A percentile compares a stretch with the other conserved stretches of the same genome.
Evolutionary conservation across 2,113 vertebrate genomes (phyloP).

Genomic region (Zootoca vivipara): DNA sequence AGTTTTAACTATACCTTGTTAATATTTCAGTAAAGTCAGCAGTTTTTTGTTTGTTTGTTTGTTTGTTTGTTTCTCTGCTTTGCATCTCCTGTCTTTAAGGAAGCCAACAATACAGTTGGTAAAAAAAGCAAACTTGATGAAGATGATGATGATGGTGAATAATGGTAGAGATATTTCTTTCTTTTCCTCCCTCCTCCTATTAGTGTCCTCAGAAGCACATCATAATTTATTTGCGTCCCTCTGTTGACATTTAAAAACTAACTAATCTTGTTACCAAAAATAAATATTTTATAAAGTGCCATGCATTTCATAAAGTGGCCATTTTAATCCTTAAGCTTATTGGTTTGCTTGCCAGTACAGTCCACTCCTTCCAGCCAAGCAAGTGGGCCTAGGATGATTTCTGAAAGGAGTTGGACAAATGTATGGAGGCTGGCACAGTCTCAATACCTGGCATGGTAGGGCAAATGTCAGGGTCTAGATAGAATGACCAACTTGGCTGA

Average conservation of each 20-base stretch:
- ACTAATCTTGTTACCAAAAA: slow-evolving; percentile 47
- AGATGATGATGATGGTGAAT: too few relatives aligned
- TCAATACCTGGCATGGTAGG: too few relatives aligned
- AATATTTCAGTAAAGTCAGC: slow-evolving; percentile 78
- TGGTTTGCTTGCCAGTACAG: not conserved
- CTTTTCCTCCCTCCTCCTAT: not conserved
- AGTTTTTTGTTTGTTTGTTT: slow-evolving; percentile 46
- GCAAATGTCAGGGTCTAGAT: not conserved
- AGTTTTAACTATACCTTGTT: slow-evolving; percentile 71
- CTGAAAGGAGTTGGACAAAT: not conserved
- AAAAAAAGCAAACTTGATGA: slow-evolving; percentile 27
- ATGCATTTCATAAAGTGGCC: not conserved
- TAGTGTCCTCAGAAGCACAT: slow-evolving; percentile 31
- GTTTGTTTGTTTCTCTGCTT: not conserved
- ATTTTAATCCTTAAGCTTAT: not conserved
- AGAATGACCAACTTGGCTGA: not conserved
- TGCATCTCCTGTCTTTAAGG: slow-evolving; percentile 32
- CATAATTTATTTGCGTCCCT: slow-evolving; percentile 57
- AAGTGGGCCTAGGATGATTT: not conserved
- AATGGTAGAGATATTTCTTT: too few relatives aligned
- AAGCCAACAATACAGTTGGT: slow-evolving; percentile 33
- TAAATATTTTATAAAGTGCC: slow-evolving; percentile 27
- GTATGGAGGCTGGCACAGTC: not conserved
- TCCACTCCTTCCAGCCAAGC: not conserved
- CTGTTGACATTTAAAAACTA: slow-evolving; percentile 68